phyloP scores from a whole-genome alignment of 2,888 invertebrate genomes.

The Pristionchus entomophagus region DNA sequence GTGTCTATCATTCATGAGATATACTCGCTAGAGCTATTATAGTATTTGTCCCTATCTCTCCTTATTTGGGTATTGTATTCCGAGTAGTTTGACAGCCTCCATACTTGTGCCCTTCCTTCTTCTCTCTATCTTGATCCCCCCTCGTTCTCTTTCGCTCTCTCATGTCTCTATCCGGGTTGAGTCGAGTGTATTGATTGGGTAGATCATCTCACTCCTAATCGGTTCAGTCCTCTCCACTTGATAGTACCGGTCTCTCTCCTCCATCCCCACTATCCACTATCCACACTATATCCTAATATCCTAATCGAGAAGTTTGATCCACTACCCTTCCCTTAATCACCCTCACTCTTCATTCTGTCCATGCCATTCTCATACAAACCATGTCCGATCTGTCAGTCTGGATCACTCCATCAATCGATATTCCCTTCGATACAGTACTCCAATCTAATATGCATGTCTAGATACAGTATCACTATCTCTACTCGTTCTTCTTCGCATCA shows the following conservation, averaged over 20 bases:
- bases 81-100: neutral
- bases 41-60: neutral
- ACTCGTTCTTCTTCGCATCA: neutral
- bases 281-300: neutral
- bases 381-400: neutral
- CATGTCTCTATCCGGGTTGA: constrained; percentile 28
- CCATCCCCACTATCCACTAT: neutral
- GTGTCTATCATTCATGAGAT: constrained; percentile 29
- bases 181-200: constrained; percentile 9
- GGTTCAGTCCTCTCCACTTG: neutral
- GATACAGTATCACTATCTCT: neutral
- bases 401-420: neutral
- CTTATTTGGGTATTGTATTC: neutral
- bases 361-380: neutral
- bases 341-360: neutral
- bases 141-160: constrained; percentile 10
- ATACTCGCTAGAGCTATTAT: constrained; percentile 34
- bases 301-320: neutral
- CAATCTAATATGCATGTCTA: neutral
- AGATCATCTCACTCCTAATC: neutral
- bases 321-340: neutral
- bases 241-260: constrained; percentile 6
- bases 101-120: neutral
- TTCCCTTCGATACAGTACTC: neutral
- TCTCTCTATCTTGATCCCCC: neutral